Evolutionary conservation across 2,113 vertebrate species (phyloP), one percentile per base, ranked within the genome.

Genomic region (Caretta caretta): DNA sequence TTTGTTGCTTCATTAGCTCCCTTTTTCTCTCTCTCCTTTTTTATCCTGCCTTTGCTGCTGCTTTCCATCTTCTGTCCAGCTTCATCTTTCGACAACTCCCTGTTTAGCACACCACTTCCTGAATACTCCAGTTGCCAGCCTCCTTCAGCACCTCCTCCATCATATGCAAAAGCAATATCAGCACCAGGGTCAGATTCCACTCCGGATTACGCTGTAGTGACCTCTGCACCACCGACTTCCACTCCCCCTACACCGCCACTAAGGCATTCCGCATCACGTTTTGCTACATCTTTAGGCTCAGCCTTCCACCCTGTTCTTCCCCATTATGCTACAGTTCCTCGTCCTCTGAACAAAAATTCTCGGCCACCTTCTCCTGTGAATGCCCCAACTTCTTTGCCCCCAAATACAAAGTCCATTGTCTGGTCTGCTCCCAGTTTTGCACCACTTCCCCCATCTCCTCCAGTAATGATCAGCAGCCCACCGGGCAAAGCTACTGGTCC

Each of bases 231-330:
- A 93, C 97, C 98, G 95, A 93, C 98, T 93, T 98, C 98, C 89
- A 98, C 99, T 31, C 99, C 99, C 94, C 99, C 99, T 19, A 99
- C 99, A 89, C 99, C 99, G 19, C 99, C 99, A 57, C 98, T 99
- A 88, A 98, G 99, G 88, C 99, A 99, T 98, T 99, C 99, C 4
- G 99, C 99, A 86, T 99, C 99, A 89, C 99, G 99, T 94, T 99
- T 99, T 92, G 99, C 99, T 98, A 99, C 99, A 80, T 99, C 99
- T 24, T 97, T 99, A 57, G 99, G 99, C 95, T 99, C 99, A 62
- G 99, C 99, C 98, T 99, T 99, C 98, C 99, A 99, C 97, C 99
- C 99, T 0, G 99, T 99, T 87, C 98, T 99, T 95, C 99, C 99
- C 94, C 99, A 99, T 98, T 99, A 99, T 11, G 99, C 99, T 91